Evolutionary conservation across 2,113 vertebrate species (phyloP).

Genomic region (Boulengeromyrus knoepffleri): DNA sequence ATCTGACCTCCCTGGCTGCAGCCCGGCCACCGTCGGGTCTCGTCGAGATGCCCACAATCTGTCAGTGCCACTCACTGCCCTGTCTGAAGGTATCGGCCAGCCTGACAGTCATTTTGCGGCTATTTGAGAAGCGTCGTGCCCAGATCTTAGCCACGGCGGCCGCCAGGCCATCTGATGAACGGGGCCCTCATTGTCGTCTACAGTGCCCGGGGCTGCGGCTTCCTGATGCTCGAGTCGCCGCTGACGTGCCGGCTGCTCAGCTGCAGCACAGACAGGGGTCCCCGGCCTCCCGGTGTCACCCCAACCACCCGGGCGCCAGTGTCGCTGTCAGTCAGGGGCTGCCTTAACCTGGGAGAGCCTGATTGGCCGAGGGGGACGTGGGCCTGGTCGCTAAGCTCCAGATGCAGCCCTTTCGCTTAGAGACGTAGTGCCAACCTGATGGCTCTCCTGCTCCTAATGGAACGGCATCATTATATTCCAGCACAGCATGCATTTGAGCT

Average conservation of each 20-base stretch:
- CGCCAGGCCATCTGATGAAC: constrained; percentile 61
- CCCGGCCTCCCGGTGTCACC: constrained; percentile 13
- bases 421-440: constrained; percentile 2
- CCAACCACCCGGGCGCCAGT: constrained; percentile 52
- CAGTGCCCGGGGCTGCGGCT: constrained; percentile 56
- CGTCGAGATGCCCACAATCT: constrained; percentile 46
- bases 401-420: constrained; percentile 28
- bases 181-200: constrained; percentile 26
- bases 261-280: constrained; percentile 50
- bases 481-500: constrained; percentile 52
- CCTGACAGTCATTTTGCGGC: constrained; percentile 61
- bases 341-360: not conserved
- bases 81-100: constrained; percentile 62
- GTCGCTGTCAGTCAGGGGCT: constrained; percentile 53
- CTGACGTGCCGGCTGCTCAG: constrained; percentile 61
- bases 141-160: constrained; percentile 59
- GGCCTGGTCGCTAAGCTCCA: constrained; percentile 47
- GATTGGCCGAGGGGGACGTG: constrained; percentile 38
- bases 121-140: constrained; percentile 39
- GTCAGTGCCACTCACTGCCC: constrained; percentile 61
- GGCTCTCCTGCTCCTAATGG: constrained; percentile 12
- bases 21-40: constrained; percentile 57
- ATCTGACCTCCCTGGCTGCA: constrained; percentile 51
- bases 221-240: constrained; percentile 57
- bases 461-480: constrained; percentile 17